Percentiles rank a stretch among this genome's conserved stretches.
Evolutionary conservation across 1,140 invertebrate species (phyloP).

Genomic region (Nylanderia fulva): DNA sequence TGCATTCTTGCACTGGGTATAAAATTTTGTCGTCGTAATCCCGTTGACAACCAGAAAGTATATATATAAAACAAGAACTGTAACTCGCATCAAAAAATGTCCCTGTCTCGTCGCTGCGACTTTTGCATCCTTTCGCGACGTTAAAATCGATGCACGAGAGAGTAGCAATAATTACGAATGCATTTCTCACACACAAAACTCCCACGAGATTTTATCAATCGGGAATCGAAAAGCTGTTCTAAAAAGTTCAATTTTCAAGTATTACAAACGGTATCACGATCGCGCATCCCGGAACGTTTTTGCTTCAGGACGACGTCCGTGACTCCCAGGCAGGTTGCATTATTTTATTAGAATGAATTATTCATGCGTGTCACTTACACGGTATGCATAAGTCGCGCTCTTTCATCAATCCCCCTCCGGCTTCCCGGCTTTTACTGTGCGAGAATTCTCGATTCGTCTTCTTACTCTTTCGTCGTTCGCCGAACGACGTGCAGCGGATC

Average conservation of each 20-base stretch:
- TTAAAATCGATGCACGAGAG: neutral
- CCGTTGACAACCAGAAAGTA: neutral
- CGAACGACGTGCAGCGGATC: constrained; percentile 49
- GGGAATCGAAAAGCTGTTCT: neutral
- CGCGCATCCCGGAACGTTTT: constrained; percentile 59
- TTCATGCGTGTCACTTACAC: constrained; percentile 84
- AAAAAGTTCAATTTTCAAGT: neutral
- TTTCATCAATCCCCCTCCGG: constrained; percentile 79
- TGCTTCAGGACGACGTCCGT: constrained; percentile 41
- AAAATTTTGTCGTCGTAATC: constrained; percentile 32
- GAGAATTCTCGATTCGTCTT: constrained; percentile 36
- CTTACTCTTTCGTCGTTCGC: constrained; percentile 33
- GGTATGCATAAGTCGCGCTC: constrained; percentile 83
- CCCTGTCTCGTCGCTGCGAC: neutral
- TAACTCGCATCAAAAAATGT: constrained; percentile 8
- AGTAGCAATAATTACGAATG: neutral
- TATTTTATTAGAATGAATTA: constrained; percentile 86
- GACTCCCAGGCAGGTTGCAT: constrained; percentile 74
- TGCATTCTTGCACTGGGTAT: neutral
- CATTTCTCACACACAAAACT: neutral
- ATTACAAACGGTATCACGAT: constrained; percentile 1
- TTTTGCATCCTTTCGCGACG: neutral
- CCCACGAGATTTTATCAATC: neutral
- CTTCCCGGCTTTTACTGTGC: constrained; percentile 17
- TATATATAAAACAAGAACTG: neutral